Base-by-base conservation (phyloP, 2,113 vertebrate genomes). In the Sander lucioperca region DNA sequence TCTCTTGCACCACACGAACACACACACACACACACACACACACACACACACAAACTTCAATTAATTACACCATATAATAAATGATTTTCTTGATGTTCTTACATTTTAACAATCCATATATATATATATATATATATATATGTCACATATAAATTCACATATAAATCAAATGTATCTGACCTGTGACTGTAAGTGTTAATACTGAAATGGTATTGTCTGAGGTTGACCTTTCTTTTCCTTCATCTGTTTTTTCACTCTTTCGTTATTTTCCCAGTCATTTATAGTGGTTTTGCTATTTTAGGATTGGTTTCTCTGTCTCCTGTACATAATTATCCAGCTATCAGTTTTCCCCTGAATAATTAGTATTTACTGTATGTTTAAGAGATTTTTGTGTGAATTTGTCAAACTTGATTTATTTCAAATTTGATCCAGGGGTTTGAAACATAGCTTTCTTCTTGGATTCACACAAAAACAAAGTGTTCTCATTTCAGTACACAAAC, bases 1-100 rank as follows among this genome's bases (percentile, higher is more conserved):
- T 87, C 68, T 84, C 76, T 76, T 10, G 27, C 76, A 81, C 45
- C 45, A 83, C 76, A 88, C 27, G 4, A 47, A 74, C 85, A 76
- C 79, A 74, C 73, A 72, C 57, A 56, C 80, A 74, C 58, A 70
- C 63, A 59, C 51, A 65, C 25, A 25, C 25, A 25, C 25, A 25
- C 25, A 25, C 25, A 25, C 25, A 25, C 25, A 25, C 25, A 25
- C 74, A 72, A 47, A 84, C 30, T 61, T 25, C n/a, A 16, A 70
- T 64, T 11, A 65, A 54, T 74, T 64, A 70, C 56, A 33, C 43
- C 56, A 79, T 54, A 53, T 45, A 43, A 54, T 79, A 76, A 59
- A 43, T 87, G 39, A 78, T 79, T 83, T 74, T 53, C 45, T 51
- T 67, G 6, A 64, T 69, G 77, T 69, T 82, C 50, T 65, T 76